A percentile compares a stretch with the other conserved stretches of the same genome.
Evolutionary conservation across 2,113 vertebrate genomes (phyloP).

Genomic region (Echinops telfairi): DNA sequence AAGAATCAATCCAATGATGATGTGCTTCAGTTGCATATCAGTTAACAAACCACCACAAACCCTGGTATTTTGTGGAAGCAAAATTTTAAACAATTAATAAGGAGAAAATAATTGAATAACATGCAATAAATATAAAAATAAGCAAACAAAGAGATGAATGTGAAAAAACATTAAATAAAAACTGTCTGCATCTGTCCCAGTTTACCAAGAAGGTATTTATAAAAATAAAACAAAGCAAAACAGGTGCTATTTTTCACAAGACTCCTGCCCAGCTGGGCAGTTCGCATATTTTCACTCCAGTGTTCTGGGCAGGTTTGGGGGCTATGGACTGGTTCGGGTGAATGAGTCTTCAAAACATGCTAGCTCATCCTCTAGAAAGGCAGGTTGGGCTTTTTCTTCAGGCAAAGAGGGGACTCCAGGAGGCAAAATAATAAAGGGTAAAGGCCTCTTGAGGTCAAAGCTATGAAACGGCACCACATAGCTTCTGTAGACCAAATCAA

Average conservation of each 20-base stretch:
- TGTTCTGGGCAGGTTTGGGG: not conserved
- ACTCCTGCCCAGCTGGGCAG: not conserved
- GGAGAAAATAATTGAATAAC: too few relatives aligned
- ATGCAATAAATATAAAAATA: too few relatives aligned
- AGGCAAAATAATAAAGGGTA: not conserved
- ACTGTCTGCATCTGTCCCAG: too few relatives aligned
- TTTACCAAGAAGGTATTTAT: too few relatives aligned
- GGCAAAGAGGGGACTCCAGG: not conserved
- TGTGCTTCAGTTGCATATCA: not conserved
- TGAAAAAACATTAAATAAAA: too few relatives aligned
- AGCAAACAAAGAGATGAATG: too few relatives aligned
- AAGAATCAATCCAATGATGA: not conserved
- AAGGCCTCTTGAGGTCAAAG: not conserved
- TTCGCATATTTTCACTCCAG: not conserved
- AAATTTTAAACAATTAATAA: too few relatives aligned
- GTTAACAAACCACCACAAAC: not conserved
- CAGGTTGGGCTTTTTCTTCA: not conserved
- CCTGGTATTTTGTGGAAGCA: too few relatives aligned
- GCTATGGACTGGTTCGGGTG: not conserved
- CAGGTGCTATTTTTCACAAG: not conserved
- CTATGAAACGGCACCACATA: not conserved
- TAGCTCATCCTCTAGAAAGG: not conserved
- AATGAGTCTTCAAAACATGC: not conserved
- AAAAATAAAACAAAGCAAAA: too few relatives aligned
- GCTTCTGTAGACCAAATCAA: not conserved